Base-by-base conservation (phyloP, 1,140 invertebrate species). In the Acyrthosiphon pisum region DNA sequence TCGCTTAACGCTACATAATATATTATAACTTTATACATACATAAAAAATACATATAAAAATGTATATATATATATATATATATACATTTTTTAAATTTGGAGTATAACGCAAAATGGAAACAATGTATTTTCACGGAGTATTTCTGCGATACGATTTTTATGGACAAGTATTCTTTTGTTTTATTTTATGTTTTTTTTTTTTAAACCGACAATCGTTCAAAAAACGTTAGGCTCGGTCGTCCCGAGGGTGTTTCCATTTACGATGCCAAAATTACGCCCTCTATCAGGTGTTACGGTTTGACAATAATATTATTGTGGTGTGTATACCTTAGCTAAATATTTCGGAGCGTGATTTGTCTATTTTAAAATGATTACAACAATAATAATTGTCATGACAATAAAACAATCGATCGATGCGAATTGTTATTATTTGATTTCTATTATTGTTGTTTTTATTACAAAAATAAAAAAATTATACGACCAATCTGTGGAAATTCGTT, bases 61-160 rank as follows among this genome's bases (percentile, higher is more conserved):
- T n/a, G n/a, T n/a, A n/a, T n/a, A n/a, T n/a, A n/a, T n/a, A n/a
- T 14, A n/a, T 41, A 56, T 90, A 44, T 41, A 90, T 90, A 53
- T 6, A 48, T 87, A 48, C 4, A 23, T 35, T 92, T 92, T 92
- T 53, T 84, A 37, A 83, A 53, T 68, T 50, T 93, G 81, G 37
- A 93, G 81, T 93, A 81, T 37, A 92, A 76, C 9, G 90, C 90
- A 37, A 92, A 93, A 93, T 53, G 68, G 91, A 86, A 93, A 84
- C 91, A 93, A 93, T 93, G 91, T 93, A 93, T 93, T 93, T 93
- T 93, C 91, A 93, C 91, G 89, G 89, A 44, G 37, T 68, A 68
- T 90, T 90, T 90, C 89, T 44, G 37, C 35, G 30, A 88, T 88
- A 88, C n/a, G 20, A 50, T 56, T 50, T 37, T 37, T 37, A 37